Percentiles rank a stretch among this genome's conserved stretches.
Evolutionary conservation across 2,888 invertebrate genomes (phyloP).

Genomic region (Glaucopsyche alexis): DNA sequence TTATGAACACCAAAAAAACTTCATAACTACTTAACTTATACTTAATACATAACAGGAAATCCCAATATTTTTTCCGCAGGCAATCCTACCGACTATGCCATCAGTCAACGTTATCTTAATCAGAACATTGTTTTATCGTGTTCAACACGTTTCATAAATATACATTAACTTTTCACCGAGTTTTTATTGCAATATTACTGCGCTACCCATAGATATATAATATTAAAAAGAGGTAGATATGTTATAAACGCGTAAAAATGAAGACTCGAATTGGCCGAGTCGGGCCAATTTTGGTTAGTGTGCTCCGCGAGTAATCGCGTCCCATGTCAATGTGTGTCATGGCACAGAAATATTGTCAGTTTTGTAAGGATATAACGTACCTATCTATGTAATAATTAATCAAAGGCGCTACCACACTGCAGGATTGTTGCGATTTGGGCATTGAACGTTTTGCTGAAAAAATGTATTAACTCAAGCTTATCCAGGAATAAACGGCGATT

Average conservation of each 20-base stretch:
- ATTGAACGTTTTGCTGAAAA: background rate
- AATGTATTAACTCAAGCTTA: background rate
- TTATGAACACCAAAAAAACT: no score
- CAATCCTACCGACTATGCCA: background rate
- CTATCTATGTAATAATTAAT: no score
- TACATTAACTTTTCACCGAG: background rate
- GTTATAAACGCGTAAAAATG: no score
- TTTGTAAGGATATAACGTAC: no score
- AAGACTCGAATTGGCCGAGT: no score
- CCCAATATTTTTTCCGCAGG: background rate
- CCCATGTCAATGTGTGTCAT: no score
- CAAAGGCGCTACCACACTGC: background rate
- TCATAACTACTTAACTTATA: no score
- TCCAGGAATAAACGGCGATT: background rate
- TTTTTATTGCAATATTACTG: background rate
- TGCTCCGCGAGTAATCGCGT: no score
- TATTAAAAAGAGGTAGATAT: no score
- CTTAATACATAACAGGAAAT: background rate
- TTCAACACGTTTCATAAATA: constrained; percentile 17
- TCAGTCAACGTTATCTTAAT: constrained; percentile 15
- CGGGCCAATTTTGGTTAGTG: no score
- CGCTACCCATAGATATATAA: no score
- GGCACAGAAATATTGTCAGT: no score
- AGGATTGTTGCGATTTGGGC: background rate
- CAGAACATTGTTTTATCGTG: background rate